phyloP scores from a whole-genome alignment of 2,888 invertebrate species.

The Achlya flavicornis region DNA sequence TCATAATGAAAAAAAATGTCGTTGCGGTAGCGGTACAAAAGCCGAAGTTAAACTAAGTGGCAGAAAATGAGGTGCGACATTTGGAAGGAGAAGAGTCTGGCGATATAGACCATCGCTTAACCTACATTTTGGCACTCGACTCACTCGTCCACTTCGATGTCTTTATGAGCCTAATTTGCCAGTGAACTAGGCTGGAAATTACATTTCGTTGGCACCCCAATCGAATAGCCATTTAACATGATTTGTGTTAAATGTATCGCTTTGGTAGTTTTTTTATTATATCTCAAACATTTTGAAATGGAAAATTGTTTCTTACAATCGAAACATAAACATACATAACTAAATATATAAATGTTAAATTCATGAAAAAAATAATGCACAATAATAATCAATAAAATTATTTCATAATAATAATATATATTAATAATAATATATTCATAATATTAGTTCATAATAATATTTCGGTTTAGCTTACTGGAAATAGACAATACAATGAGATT shows the following conservation, averaged over 20 bases:
- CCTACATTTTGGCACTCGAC: constrained; percentile 61
- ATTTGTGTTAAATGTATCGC: background rate
- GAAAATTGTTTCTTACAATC: too few relatives aligned
- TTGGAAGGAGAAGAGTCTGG: constrained; percentile 53
- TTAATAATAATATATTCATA: too few relatives aligned
- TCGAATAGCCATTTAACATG: background rate
- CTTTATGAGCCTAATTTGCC: constrained; percentile 45
- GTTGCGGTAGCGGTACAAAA: constrained; percentile 34
- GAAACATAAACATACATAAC: too few relatives aligned
- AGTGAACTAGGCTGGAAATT: constrained; percentile 29
- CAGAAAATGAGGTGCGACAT: constrained; percentile 74
- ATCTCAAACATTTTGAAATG: too few relatives aligned
- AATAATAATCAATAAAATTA: too few relatives aligned
- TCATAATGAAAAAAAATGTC: constrained; percentile 26
- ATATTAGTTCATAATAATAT: too few relatives aligned
- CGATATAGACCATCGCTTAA: constrained; percentile 67
- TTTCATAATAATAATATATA: too few relatives aligned
- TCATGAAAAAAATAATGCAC: too few relatives aligned
- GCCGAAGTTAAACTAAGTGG: constrained; percentile 58
- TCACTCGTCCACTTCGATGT: constrained; percentile 47
- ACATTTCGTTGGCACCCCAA: constrained; percentile 21
- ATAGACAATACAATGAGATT: too few relatives aligned
- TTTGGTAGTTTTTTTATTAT: too few relatives aligned
- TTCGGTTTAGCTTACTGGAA: too few relatives aligned
- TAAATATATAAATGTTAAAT: too few relatives aligned